Base-by-base conservation (phyloP, 2,888 invertebrate species). In the Xylophagus ater region DNA sequence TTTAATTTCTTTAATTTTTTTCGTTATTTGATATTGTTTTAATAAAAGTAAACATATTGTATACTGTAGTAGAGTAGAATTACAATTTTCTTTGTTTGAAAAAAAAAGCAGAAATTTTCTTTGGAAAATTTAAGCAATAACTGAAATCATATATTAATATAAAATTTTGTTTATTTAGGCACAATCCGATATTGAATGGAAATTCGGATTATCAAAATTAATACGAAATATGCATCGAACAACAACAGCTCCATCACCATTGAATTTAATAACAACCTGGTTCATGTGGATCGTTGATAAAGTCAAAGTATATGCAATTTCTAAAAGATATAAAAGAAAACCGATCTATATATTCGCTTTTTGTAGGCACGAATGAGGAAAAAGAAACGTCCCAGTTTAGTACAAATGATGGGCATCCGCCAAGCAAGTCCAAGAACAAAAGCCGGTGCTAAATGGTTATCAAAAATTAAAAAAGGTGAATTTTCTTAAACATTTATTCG, bases 101-200 rank as follows among this genome's bases (percentile, higher is more conserved):
- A n/a, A n/a, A n/a, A n/a, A n/a, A n/a, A n/a, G n/a, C n/a, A n/a
- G n/a, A n/a, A n/a, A n/a, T n/a, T n/a, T n/a, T n/a, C n/a, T n/a
- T n/a, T n/a, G n/a, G n/a, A n/a, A n/a, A n/a, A n/a, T n/a, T n/a
- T n/a, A n/a, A n/a, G n/a, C n/a, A n/a, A n/a, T n/a, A n/a, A n/a
- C n/a, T n/a, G n/a, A n/a, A n/a, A n/a, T n/a, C n/a, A n/a, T n/a
- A n/a, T n/a, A n/a, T n/a, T n/a, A n/a, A n/a, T n/a, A n/a, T n/a
- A n/a, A n/a, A n/a, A n/a, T n/a, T n/a, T n/a, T n/a, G n/a, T n/a
- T n/a, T n/a, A n/a, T 55, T 55, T 76, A 94, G 79, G 96, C 96
- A 24, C 96, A 97, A 78, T 97, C 97, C 31, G 98, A 98, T 68
- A 96, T 93, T 55, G 98, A 99, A 68, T 98, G 98, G 98, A 98